Evolutionary conservation across 2,113 vertebrate species (phyloP).

Genomic region (Entelurus aequoreus): DNA sequence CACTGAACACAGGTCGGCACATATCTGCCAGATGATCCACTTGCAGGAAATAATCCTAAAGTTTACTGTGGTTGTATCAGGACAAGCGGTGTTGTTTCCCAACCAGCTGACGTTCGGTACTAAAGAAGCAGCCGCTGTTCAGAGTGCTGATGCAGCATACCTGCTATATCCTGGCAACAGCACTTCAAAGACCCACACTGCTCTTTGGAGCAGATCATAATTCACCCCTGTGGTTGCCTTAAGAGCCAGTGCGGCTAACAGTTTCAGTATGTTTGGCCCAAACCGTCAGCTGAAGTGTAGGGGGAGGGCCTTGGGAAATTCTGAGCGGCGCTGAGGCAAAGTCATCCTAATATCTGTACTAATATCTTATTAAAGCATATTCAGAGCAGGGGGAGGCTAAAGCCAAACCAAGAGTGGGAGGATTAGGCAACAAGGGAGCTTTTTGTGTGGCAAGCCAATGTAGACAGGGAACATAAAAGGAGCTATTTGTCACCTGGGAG

Average conservation of each 20-base stretch:
- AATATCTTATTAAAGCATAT: constrained; percentile 1
- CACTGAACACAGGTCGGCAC: constrained; percentile 18
- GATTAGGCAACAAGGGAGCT: background rate
- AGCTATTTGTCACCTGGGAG: background rate
- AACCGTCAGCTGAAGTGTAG: constrained; percentile 40
- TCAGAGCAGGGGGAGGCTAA: background rate
- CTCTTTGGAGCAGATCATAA: constrained; percentile 83
- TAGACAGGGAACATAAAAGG: background rate
- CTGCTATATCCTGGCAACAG: constrained; percentile 83
- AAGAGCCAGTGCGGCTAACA: constrained; percentile 80
- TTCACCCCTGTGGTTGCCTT: constrained; percentile 81
- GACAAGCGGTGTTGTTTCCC: constrained; percentile 18
- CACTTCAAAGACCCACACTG: constrained; percentile 82
- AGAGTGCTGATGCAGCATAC: constrained; percentile 81
- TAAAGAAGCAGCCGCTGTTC: constrained; percentile 47
- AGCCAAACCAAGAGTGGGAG: background rate
- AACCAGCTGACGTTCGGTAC: constrained; percentile 27
- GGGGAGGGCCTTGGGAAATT: constrained; percentile 21
- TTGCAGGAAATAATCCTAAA: constrained; percentile 18
- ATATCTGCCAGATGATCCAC: constrained; percentile 18
- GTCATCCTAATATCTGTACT: constrained; percentile 1
- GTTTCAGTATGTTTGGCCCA: constrained; percentile 88
- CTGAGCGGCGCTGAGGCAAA: background rate
- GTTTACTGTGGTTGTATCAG: constrained; percentile 18
- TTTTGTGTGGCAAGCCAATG: background rate